Evolutionary conservation across 2,888 invertebrate genomes (phyloP).

Genomic region (Amaurobius ferox): DNA sequence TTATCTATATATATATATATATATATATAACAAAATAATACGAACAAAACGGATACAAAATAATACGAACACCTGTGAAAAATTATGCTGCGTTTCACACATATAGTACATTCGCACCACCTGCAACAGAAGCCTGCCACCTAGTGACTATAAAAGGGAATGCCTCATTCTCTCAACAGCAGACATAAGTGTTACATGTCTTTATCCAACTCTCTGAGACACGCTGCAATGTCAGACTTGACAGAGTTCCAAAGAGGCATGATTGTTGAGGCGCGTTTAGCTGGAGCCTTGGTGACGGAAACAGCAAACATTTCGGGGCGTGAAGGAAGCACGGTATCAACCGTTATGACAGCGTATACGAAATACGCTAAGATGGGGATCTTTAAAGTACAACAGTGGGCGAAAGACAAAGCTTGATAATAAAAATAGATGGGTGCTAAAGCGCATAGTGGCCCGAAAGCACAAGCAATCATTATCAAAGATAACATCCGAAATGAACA

Average conservation of each 20-base stretch:
- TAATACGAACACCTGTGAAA: neutral
- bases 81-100: neutral
- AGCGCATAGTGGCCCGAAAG: too few relatives aligned
- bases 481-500: too few relatives aligned
- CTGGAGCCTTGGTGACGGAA: neutral
- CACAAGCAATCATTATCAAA: too few relatives aligned
- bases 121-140: neutral
- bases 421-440: too few relatives aligned
- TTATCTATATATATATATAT: too few relatives aligned
- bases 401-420: too few relatives aligned
- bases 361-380: too few relatives aligned
- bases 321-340: neutral
- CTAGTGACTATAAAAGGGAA: neutral
- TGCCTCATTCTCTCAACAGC: neutral
- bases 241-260: neutral
- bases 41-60: neutral
- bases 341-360: neutral
- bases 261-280: neutral
- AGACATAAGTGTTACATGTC: neutral
- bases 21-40: neutral
- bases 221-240: neutral
- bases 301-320: neutral
- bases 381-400: too few relatives aligned
- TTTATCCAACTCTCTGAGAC: neutral
- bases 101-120: neutral